Base-by-base conservation (phyloP, 2,797 vertebrate species). In the Jordanella pulchra region DNA sequence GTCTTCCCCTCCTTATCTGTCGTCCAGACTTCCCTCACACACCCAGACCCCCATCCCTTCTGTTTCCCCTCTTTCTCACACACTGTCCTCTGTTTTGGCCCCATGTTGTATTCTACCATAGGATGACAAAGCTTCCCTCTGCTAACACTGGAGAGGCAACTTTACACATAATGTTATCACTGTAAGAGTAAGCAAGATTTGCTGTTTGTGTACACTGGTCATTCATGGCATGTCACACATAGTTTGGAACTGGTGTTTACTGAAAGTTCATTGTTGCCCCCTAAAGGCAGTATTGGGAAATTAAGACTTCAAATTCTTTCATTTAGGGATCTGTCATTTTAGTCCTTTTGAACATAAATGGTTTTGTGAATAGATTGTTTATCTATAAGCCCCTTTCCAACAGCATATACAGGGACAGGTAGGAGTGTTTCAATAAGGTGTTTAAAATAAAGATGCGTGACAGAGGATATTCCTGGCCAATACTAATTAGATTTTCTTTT, bases 1-100 rank as follows among this genome's bases (percentile, higher is more conserved):
- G 79, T 84, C 67, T 68, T 27, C 30, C 25, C 72, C 85, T 92
- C 81, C 93, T 94, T 95, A 94, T 95, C 94, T 88, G 55, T 69
- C 68, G 80, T 79, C 88, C 93, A 94, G 92, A 95, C 92, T 94
- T 95, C 93, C 94, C 93, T 76, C 79, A 42, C 75, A 64, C 60
- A 65, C 72, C 79, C 44, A 30, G 30, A 3, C 74, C 78, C 58
- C 70, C 71, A 56, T 65, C 70, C 76, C 73, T 25, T 55, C 72
- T 53, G 64, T 80, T 77, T 67, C 87, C 79, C 87, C 78, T 78
- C 68, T 78, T 82, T 87, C 83, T 89, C 85, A 92, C 91, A 91
- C 88, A 84, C 87, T 83, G 84, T 86, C 80, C 86, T 87, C 85
- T 88, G 83, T 90, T 87, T 86, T 84, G 75, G 78, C 71, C 75